These are phyloP conservation scores for Anthoscopus minutus DNA, from an alignment of 2,113 vertebrate species.

Conservation along the genomic window DNA sequence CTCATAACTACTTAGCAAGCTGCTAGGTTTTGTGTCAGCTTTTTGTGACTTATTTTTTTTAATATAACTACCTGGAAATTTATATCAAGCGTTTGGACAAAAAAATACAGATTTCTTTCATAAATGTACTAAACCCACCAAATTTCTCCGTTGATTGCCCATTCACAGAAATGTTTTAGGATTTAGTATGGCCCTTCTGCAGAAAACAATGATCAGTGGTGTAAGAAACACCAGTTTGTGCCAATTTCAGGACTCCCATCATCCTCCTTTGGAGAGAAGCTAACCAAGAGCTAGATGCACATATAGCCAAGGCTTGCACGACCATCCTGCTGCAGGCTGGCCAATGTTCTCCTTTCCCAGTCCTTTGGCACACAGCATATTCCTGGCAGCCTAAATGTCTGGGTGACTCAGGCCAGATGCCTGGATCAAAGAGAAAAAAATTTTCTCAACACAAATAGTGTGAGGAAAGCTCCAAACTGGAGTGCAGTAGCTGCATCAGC, in stretches of 20 bases:
- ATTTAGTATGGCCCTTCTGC: not conserved
- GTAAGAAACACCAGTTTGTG: not conserved
- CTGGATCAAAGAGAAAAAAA: not conserved
- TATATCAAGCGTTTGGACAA: not conserved
- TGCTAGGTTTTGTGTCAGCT: not conserved
- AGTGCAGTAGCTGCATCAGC: rapidly evolving
- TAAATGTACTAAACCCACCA: not conserved
- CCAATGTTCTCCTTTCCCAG: not conserved
- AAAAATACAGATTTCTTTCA: not conserved
- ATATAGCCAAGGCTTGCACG: not conserved
- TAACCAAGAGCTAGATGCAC: not conserved
- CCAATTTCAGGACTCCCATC: not conserved
- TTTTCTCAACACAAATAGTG: not conserved
- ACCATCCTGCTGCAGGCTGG: not conserved
- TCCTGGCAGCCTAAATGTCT: not conserved
- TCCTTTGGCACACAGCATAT: not conserved
- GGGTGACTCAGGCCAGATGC: not conserved
- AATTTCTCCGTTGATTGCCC: not conserved
- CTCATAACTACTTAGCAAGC: not conserved
- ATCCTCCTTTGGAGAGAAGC: not conserved
- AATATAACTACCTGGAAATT: not conserved
- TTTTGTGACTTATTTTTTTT: not conserved
- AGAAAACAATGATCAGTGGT: not conserved
- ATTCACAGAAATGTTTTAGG: not conserved
- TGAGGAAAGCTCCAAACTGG: rapidly evolving